phyloP scores from a whole-genome alignment of 2,113 vertebrate species.

The Corythaixoides concolor region DNA sequence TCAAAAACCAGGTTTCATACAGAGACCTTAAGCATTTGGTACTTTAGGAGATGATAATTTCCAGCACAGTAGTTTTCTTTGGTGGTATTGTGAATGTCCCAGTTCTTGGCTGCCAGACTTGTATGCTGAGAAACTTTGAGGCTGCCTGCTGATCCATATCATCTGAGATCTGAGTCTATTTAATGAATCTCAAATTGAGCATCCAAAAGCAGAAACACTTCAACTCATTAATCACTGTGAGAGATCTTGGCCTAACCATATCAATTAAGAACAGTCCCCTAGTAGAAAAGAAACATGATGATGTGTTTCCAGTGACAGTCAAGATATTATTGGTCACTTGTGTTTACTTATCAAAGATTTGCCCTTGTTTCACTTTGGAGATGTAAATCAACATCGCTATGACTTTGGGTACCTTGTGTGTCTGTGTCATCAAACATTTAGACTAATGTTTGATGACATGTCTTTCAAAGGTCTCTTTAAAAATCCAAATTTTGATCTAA shows the following conservation, averaged over 20 bases:
- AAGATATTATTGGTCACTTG: neutral
- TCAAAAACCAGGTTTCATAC: neutral
- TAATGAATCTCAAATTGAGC: neutral
- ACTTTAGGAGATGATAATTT: neutral
- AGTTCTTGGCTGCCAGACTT: neutral
- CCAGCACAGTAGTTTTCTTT: neutral
- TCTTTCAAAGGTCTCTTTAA: neutral
- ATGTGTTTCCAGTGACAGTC: neutral
- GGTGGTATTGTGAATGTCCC: neutral
- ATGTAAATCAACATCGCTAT: neutral
- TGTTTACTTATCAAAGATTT: neutral
- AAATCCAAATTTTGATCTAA: neutral
- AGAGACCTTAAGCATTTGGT: neutral
- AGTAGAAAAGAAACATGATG: neutral
- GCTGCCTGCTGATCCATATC: neutral
- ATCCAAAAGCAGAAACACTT: conserved; percentile 14
- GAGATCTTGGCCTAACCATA: neutral
- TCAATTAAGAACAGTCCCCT: neutral
- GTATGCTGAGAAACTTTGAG: neutral
- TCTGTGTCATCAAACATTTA: neutral
- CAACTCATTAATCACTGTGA: neutral
- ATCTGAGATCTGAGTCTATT: neutral
- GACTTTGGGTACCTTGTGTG: neutral
- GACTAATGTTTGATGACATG: neutral
- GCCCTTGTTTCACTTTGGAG: neutral